Evolutionary conservation across 2,888 invertebrate genomes (phyloP), one percentile per base, ranked within the genome.

Genomic region (Tuberolachnus salignus): DNA sequence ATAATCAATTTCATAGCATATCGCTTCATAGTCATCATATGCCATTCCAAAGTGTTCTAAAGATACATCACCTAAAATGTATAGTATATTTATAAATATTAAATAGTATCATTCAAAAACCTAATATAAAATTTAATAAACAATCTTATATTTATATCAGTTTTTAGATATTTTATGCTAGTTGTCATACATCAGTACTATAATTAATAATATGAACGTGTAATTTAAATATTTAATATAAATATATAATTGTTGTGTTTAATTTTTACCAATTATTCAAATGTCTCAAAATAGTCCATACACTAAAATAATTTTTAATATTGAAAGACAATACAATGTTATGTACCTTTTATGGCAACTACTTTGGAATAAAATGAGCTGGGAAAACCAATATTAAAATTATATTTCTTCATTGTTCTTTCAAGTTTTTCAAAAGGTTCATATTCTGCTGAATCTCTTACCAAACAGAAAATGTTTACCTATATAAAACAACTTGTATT

Each of bases 401-500:
- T 73, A 73, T 80, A 80, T n/a, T 67, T 19, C 67, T 57, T 80
- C 66, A 80, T 49, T 19, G 73, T 80, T 13, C n/a, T 21, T 59
- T 73, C 66, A 59, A 83, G 57, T 21, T 83, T 81, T 49, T 83
- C 82, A 63, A 82, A 23, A n/a, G 82, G 81, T 19, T 69, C 75
- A 19, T 74, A 42, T 10, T 81, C 80, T 3, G 82, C 82, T 23
- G 81, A 74, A 63, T 82, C 81, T 16, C 83, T 82, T 6, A 83
- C 82, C 34, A 83, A 80, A 11, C 83, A 83, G 69, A 82, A 84
- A 23, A 84, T 69, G 23, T 81, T 82, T 2, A 82, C 71, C 83
- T 83, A 71, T 21, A 80, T 21, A 80, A 75, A 57, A 66, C 16
- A 66, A 16, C 23, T 34, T 21, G 21, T 55, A 21, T 21, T 9